These are phyloP conservation scores for Bombus superbus DNA, from an alignment of 1,140 invertebrate species.

Conservation along the genomic window DNA sequence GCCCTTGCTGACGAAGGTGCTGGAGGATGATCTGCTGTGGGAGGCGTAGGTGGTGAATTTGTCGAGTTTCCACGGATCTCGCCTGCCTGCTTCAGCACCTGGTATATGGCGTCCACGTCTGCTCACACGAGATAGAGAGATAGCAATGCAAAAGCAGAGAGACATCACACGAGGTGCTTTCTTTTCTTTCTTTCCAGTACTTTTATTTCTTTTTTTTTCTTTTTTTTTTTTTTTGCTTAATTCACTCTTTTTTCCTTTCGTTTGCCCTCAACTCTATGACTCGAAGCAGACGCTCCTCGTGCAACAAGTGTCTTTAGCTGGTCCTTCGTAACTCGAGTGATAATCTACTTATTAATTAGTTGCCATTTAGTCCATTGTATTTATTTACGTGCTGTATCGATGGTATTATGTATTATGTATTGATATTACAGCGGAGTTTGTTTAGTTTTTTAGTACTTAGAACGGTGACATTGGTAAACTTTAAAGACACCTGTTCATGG, in stretches of 20 bases:
- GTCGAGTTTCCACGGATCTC: slow-evolving; percentile 87
- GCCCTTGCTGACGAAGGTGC: slow-evolving; percentile 80
- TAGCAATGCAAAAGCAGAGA: slow-evolving; percentile 60
- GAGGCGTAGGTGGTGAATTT: slow-evolving; percentile 82
- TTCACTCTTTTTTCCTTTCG: background rate
- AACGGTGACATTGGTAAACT: background rate
- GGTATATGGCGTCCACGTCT: slow-evolving; percentile 95
- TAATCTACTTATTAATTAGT: background rate
- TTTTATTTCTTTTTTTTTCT: slow-evolving; percentile 39
- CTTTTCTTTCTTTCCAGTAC: slow-evolving; percentile 14
- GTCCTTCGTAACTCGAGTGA: no score
- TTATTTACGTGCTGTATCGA: background rate
- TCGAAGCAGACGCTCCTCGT: background rate
- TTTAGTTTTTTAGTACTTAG: no score
- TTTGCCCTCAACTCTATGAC: no score
- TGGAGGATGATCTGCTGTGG: slow-evolving; percentile 80
- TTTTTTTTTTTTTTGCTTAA: slow-evolving; percentile 1
- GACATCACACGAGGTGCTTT: slow-evolving; percentile 15
- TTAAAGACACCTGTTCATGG: slow-evolving; percentile 17
- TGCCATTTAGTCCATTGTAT: background rate
- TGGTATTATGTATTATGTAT: no score
- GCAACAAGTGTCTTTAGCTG: slow-evolving; percentile 1
- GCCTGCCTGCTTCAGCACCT: slow-evolving; percentile 95
- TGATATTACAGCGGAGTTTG: no score
- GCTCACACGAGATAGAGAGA: slow-evolving; percentile 72